A percentile compares a stretch with the other conserved stretches of the same genome.
These are phyloP conservation scores for Protonemura montana DNA, from an alignment of 2,888 invertebrate genomes.

Conservation along the genomic window DNA sequence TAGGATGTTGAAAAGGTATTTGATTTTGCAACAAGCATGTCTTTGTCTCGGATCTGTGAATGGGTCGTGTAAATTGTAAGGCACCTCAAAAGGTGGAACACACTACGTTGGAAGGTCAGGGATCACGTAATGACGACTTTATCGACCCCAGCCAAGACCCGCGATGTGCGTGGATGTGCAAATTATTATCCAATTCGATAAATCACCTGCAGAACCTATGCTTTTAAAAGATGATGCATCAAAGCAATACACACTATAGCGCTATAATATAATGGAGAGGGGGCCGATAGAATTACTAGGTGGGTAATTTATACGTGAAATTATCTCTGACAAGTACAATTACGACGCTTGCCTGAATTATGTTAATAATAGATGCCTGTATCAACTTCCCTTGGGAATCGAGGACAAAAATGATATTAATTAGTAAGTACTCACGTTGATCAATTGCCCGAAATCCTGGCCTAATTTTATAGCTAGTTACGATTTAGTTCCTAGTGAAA, in stretches of 20 bases:
- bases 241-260: not conserved
- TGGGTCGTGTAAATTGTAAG: too few species aligned
- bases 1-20: too few species aligned
- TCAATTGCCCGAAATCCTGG: not conserved
- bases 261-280: not conserved
- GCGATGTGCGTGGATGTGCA: not conserved
- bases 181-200: not conserved
- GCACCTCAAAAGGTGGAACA: not conserved
- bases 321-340: not conserved
- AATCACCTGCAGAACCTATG: conserved; percentile 12
- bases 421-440: not conserved
- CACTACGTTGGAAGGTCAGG: not conserved
- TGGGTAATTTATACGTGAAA: conserved; percentile 12
- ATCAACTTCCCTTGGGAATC: not conserved
- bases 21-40: too few species aligned
- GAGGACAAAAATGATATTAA: conserved; percentile 4
- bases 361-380: not conserved
- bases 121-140: conserved; percentile 4
- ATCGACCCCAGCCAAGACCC: not conserved
- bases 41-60: too few species aligned
- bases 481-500: too few species aligned
- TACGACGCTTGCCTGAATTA: not conserved
- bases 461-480: not conserved
- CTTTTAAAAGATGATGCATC: conserved; percentile 12
- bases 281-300: conserved; percentile 5